Evolutionary conservation across 2,888 invertebrate species (phyloP), one percentile per base, ranked within the genome.

Genomic region (Coleophora flavipennella): DNA sequence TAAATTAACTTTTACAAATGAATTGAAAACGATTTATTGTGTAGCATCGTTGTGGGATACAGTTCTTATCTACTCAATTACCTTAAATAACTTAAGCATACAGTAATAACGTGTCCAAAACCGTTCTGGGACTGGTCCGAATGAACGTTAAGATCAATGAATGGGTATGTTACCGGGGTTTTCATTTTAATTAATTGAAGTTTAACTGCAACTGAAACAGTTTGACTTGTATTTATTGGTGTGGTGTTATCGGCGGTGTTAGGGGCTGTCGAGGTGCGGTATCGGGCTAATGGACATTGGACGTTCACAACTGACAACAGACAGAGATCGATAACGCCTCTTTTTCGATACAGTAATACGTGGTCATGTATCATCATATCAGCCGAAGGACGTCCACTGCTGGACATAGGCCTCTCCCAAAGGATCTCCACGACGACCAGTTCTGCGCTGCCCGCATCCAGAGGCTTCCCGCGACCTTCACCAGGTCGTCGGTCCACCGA

Each of bases 1-100:
- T 53, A 59, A 65, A 64, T 70, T 65, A 65, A 59, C 47, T 38
- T 51, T 4, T 48, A 64, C 55, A 51, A 58, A 58, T 54, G 50
- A 59, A 50, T 50, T 43, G 51, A 59, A 53, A 53, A 59, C 54
- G 53, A 70, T 65, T 67, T 67, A 68, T 64, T 59, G 48, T 41
- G 49, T 50, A 51, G 63, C 67, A 67, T 62, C 64, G 43, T 53
- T 43, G 39, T 46, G 52, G 63, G 61, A 62, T 67, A 61, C 56
- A 44, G 41, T 43, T 48, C 57, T 68, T 75, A 77, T 76, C 72
- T 62, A 57, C 57, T 51, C 65, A 69, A 74, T 74, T 75, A 69
- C 64, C 64, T 72, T 62, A 59, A 68, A 70, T 67, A 64, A 70
- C 62, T 67, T 59, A 59, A 66, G 62, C 63, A 63, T 62, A 66